These are phyloP conservation scores for Synergus umbraculus DNA, from an alignment of 2,888 invertebrate species.

Conservation along the genomic window DNA sequence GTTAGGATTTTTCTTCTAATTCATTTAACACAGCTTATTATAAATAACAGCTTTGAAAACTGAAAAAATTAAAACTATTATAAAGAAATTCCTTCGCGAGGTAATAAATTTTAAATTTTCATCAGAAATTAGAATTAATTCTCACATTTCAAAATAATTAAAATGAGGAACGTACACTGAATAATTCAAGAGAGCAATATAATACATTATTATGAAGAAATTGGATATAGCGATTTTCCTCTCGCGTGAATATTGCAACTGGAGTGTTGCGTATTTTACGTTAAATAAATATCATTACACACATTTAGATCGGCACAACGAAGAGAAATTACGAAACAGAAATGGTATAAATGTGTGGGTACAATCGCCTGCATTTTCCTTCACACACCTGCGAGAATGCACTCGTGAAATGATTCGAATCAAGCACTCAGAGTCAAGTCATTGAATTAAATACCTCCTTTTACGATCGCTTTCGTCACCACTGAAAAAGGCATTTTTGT, in stretches of 20 bases:
- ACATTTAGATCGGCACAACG: slow-evolving; percentile 1
- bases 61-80: not conserved
- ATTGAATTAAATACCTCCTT: slow-evolving; percentile 35
- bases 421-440: slow-evolving; percentile 9
- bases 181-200: not conserved
- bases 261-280: slow-evolving; percentile 17
- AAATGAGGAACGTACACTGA: not conserved
- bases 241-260: slow-evolving; percentile 13
- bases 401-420: slow-evolving; percentile 26
- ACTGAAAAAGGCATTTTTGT: slow-evolving; percentile 10
- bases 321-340: slow-evolving; percentile 32
- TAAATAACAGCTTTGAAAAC: no score
- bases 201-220: slow-evolving; percentile 27
- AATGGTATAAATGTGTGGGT: slow-evolving; percentile 19
- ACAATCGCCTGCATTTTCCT: slow-evolving; percentile 27
- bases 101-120: not conserved
- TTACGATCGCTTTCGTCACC: slow-evolving; percentile 24
- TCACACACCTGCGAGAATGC: slow-evolving; percentile 26
- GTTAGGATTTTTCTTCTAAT: not conserved
- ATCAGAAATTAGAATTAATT: not conserved
- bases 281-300: slow-evolving; percentile 35
- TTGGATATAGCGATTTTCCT: not conserved
- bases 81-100: not conserved
- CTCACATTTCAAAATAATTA: not conserved
- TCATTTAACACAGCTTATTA: not conserved